Evolutionary conservation across 2,797 vertebrate genomes (phyloP).

Genomic region (Kryptolebias ocellatus): DNA sequence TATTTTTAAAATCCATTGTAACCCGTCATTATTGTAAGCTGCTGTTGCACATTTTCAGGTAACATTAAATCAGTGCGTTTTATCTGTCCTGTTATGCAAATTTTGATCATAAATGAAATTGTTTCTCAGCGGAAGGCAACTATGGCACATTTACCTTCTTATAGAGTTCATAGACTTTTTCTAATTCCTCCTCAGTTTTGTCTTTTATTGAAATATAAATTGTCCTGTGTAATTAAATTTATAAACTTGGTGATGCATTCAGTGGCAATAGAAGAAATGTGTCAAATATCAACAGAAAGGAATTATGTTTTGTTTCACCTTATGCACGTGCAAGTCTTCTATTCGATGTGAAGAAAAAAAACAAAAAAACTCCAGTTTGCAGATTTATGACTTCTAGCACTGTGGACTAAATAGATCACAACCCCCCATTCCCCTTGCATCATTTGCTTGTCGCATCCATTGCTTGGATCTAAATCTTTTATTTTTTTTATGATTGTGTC

Average conservation of each 20-base stretch:
- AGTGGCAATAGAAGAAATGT: conserved; percentile 19
- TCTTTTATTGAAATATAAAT: conserved; percentile 42
- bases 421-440: too few species aligned
- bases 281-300: conserved; percentile 3
- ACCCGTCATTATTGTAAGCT: conserved; percentile 49
- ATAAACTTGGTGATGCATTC: conserved; percentile 39
- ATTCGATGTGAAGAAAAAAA: conserved; percentile 6
- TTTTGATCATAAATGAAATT: conserved; percentile 64
- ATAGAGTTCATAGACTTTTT: conserved; percentile 27
- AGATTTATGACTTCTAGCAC: conserved; percentile 22
- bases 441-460: conserved; percentile 20
- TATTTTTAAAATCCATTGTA: conserved; percentile 56
- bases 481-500: conserved; percentile 44
- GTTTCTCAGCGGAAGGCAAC: conserved; percentile 53
- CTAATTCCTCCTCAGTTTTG: conserved; percentile 32
- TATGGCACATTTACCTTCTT: conserved; percentile 33
- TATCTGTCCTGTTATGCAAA: conserved; percentile 64
- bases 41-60: conserved; percentile 58
- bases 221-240: conserved; percentile 50
- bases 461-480: conserved; percentile 24
- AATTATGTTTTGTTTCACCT: conserved; percentile 28
- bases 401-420: conserved; percentile 28
- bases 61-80: conserved; percentile 58
- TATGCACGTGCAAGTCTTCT: neutral
- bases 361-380: conserved; percentile 3